Conservation (phyloP, 2,888 invertebrate genomes). For the Tyria jacobaeae region DNA sequence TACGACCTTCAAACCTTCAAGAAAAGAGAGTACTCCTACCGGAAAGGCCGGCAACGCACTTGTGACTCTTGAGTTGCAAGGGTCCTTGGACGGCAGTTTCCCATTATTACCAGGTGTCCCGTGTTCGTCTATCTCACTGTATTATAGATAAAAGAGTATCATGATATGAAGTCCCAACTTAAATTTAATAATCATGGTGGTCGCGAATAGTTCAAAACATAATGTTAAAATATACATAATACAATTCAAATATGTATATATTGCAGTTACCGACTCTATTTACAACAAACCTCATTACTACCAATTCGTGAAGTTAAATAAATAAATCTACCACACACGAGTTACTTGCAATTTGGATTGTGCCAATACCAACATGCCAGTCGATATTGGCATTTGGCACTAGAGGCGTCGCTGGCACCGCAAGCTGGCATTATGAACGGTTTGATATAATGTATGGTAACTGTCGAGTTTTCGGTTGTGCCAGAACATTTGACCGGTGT, state of each 20-base stretch:
- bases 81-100: too few species aligned
- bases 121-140: too few species aligned
- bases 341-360: background rate
- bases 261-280: background rate
- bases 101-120: too few species aligned
- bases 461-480: conserved; percentile 12
- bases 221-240: too few species aligned
- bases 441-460: conserved; percentile 30
- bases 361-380: conserved; percentile 48
- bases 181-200: too few species aligned
- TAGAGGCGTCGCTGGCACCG: conserved; percentile 32
- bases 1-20: too few species aligned
- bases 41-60: too few species aligned
- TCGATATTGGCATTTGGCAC: conserved; percentile 57
- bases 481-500: conserved; percentile 13
- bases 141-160: too few species aligned
- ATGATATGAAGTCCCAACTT: too few species aligned
- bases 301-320: background rate
- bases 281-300: background rate
- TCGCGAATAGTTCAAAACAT: too few species aligned
- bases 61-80: too few species aligned
- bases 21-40: too few species aligned
- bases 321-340: background rate
- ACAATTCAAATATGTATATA: background rate
- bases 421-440: conserved; percentile 26